Evolutionary conservation across 2,113 vertebrate genomes (phyloP).

Genomic region (Bothrops jararaca): DNA sequence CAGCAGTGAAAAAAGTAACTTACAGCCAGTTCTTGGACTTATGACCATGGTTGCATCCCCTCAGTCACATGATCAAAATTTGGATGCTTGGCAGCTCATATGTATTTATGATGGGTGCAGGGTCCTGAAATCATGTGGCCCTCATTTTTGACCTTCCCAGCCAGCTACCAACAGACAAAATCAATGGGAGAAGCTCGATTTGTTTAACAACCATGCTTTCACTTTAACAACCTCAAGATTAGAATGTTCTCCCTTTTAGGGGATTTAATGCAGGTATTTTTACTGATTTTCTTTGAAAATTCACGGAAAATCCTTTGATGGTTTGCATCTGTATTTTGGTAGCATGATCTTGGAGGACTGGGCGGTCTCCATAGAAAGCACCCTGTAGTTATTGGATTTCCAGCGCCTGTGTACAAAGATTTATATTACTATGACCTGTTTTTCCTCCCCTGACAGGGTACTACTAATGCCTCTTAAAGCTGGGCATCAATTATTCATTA

Average conservation of each 20-base stretch:
- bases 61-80: not conserved
- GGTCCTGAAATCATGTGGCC: not conserved
- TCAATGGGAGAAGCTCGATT: not conserved
- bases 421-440: not conserved
- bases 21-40: not conserved
- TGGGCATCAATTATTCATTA: not conserved
- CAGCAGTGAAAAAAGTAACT: not conserved
- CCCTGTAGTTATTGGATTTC: not conserved
- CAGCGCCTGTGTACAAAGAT: not conserved
- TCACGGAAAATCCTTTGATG: not conserved
- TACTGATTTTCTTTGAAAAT: not conserved
- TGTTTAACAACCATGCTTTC: not conserved
- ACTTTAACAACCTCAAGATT: not conserved
- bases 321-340: not conserved
- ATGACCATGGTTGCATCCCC: not conserved
- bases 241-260: not conserved
- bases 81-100: not conserved
- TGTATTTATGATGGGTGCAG: not conserved
- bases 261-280: not conserved
- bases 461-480: not conserved
- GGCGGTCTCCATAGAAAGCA: not conserved
- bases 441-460: not conserved
- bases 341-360: not conserved
- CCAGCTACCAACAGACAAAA: not conserved
- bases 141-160: not conserved